Conservation (phyloP, 2,113 vertebrate species). For the Halcyon senegalensis region DNA sequence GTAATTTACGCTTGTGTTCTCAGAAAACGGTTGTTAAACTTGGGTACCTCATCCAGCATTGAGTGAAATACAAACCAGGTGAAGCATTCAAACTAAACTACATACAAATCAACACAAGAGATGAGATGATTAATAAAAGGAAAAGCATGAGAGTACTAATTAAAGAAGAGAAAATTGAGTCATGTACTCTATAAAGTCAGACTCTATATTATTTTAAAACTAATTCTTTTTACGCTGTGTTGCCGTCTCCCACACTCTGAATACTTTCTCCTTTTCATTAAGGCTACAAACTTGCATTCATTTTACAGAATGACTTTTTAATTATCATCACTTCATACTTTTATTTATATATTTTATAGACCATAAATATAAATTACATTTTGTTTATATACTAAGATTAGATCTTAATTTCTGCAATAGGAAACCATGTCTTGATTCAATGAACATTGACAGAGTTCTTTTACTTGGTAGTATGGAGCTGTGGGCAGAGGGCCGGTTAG, state of each 20-base stretch:
- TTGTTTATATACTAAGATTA: neutral
- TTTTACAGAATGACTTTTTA: neutral
- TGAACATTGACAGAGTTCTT: neutral
- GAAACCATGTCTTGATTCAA: neutral
- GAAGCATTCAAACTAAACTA: neutral
- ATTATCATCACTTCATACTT: neutral
- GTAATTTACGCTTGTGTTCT: rapidly evolving
- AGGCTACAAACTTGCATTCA: neutral
- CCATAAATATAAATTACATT: neutral
- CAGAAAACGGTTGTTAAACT: neutral
- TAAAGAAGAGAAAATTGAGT: slow-evolving; percentile 31
- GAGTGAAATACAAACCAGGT: neutral
- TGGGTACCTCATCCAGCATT: neutral
- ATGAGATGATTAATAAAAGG: slow-evolving; percentile 11
- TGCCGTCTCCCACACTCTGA: neutral
- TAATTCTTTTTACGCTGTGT: neutral
- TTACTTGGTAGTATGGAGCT: neutral
- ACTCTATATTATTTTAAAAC: neutral
- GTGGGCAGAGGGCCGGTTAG: neutral
- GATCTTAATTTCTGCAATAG: neutral
- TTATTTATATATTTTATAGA: neutral
- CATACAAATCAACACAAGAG: neutral
- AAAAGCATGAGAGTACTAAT: neutral
- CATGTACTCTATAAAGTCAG: slow-evolving; percentile 12
- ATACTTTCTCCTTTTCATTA: neutral